Base-by-base conservation (phyloP, 1,140 invertebrate genomes). In the Brachionus manjavacas region DNA sequence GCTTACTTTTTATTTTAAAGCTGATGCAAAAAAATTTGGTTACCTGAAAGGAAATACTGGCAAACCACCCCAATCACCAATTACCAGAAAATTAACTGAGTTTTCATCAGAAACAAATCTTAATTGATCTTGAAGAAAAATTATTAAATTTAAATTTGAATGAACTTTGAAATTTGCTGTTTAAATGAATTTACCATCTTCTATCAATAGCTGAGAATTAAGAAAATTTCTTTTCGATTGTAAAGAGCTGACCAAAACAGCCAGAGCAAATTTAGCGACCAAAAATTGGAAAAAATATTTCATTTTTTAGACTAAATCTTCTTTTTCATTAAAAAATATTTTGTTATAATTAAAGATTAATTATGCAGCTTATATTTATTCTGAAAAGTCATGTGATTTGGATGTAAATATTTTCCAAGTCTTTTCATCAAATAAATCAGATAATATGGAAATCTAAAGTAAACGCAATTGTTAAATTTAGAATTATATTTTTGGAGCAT, bases 21-120 rank as follows among this genome's bases (percentile, higher is more conserved):
- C 14, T 25, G 0, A 25, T 79, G 20, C 4, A 4, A 79, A 46
- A 12, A 49, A 49, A 25, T n/a, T 25, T 9, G 39, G 25, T 39
- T 79, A 80, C 76, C 76, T 41, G 28, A 70, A 90, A 3, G 89
- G 89, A 25, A 79, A 86, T 7, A 78, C 14, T 3, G 89, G 88
- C 1, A 89, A 41, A 23, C 90, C 90, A 64, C 90, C 90, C 89
- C 89, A 83, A 55, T 83, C 81, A 52, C 81, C 81, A 41, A 83
- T 68, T 16, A 55, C 35, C 8, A 83, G 52, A 83, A 83, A 83
- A 64, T 41, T 41, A 9, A 81, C 52, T 1, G 14, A n/a, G n/a
- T 64, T 31, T 43, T 68, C 79, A 25, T 81, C 39, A 9, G 39
- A 20, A 14, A 41, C 11, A 25, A 81, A n/a, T 35, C 66, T 60